phyloP scores from a whole-genome alignment of 1,140 invertebrate species.

The Eumaeus atala region DNA sequence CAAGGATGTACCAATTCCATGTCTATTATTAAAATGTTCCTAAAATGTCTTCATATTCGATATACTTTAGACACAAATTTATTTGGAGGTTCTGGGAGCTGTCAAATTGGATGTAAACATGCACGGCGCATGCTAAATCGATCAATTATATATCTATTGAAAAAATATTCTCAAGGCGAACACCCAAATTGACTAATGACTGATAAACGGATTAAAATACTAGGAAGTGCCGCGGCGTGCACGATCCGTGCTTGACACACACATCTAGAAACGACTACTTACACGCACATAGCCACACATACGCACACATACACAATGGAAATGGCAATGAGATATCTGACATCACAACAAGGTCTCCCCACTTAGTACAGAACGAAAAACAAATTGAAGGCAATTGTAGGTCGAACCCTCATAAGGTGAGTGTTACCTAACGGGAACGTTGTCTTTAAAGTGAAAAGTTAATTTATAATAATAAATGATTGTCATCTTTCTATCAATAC shows the following conservation, averaged over 20 bases:
- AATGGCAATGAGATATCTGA: constrained; percentile 66
- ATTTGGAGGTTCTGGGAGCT: too few species aligned
- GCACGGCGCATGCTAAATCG: neutral
- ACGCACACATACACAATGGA: constrained; percentile 29
- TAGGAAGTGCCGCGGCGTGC: constrained; percentile 53
- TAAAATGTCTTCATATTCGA: too few species aligned
- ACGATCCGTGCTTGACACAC: constrained; percentile 53
- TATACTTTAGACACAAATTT: too few species aligned
- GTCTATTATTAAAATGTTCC: too few species aligned
- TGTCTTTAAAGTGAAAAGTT: too few species aligned
- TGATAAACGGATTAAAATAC: constrained; percentile 48
- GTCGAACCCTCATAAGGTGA: too few species aligned
- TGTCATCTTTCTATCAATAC: too few species aligned
- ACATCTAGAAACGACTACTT: constrained; percentile 25
- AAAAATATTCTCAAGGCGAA: constrained; percentile 42
- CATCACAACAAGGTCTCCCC: constrained; percentile 59
- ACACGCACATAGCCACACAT: constrained; percentile 25
- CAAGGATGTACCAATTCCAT: too few species aligned
- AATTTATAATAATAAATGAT: too few species aligned
- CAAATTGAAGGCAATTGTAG: constrained; percentile 10
- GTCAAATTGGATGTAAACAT: too few species aligned
- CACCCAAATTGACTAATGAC: constrained; percentile 49
- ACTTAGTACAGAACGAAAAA: constrained; percentile 40
- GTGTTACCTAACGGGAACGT: too few species aligned
- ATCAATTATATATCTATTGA: constrained; percentile 30